Conservation (phyloP, 37 sponge, comb jelly and placozoan genomes). For the Halichondria panicea region DNA sequence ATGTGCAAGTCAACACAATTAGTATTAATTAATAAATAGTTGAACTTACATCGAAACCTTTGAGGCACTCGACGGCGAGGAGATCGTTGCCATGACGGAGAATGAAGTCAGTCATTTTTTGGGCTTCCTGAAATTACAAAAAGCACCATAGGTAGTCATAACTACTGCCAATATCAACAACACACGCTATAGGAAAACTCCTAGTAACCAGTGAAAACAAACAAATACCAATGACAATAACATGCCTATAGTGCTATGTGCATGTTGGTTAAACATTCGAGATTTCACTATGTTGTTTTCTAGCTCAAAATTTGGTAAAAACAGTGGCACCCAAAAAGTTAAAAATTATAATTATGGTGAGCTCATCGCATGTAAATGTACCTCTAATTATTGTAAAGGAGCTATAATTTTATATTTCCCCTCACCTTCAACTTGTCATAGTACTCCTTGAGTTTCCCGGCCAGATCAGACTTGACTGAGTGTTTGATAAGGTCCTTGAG, state of each 20-base stretch:
- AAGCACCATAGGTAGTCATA: neutral
- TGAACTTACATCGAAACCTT: conserved; percentile 59
- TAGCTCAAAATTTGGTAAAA: too few species aligned
- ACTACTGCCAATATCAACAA: too few species aligned
- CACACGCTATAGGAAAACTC: too few species aligned
- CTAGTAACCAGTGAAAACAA: too few species aligned
- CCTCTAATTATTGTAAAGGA: too few species aligned
- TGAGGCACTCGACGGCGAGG: conserved; percentile 77
- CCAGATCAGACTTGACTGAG: conserved; percentile 30
- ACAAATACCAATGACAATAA: too few species aligned
- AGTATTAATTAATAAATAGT: neutral
- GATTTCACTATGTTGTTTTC: too few species aligned
- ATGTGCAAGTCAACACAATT: neutral
- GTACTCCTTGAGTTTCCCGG: conserved; percentile 59
- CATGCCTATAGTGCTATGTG: too few species aligned
- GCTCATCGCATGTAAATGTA: too few species aligned
- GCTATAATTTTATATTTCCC: neutral
- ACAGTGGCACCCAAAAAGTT: too few species aligned
- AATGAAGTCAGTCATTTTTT: conserved; percentile 73
- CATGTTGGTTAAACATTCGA: too few species aligned
- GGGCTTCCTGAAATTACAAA: conserved; percentile 52
- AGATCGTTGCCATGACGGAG: conserved; percentile 91
- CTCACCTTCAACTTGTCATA: conserved; percentile 54
- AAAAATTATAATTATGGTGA: too few species aligned
- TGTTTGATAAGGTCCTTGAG: conserved; percentile 69